Evolutionary conservation across 1,140 invertebrate genomes (phyloP).

Genomic region (Berghia stephanieae): DNA sequence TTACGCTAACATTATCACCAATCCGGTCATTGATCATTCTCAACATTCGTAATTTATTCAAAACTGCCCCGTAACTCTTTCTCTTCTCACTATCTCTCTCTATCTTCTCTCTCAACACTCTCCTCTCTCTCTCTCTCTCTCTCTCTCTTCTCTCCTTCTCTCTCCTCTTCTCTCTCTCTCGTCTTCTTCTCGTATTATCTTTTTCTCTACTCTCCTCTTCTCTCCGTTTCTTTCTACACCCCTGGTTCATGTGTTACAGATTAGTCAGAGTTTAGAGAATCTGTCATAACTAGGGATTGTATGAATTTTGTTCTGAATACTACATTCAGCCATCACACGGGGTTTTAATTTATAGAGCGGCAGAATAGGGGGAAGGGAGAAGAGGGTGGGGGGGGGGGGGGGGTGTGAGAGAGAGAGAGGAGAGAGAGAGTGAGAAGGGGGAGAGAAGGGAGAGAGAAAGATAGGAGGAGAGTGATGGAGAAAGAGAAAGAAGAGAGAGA

Average conservation of each 20-base stretch:
- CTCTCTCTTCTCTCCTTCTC: background rate
- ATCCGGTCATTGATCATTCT: too few relatives aligned
- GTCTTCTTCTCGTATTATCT: background rate
- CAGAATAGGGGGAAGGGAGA: too few relatives aligned
- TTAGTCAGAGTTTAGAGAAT: background rate
- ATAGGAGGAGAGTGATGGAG: background rate
- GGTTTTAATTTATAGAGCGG: too few relatives aligned
- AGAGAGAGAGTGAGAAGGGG: conserved; percentile 4
- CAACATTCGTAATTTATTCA: too few relatives aligned
- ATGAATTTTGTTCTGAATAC: too few relatives aligned
- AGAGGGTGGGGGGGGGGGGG: background rate
- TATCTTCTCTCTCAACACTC: background rate
- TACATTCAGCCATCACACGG: too few relatives aligned
- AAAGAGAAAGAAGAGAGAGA: too few relatives aligned
- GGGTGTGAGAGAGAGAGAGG: background rate
- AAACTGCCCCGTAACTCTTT: background rate
- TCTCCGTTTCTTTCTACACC: background rate
- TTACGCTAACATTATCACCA: too few relatives aligned
- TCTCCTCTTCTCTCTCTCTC: background rate
- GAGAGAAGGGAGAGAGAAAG: background rate
- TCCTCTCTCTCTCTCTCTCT: background rate
- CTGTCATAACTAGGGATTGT: too few relatives aligned
- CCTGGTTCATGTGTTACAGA: background rate
- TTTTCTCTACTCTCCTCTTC: background rate
- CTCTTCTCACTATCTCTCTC: background rate